Evolutionary conservation across 2,113 vertebrate genomes (phyloP), one percentile per base, ranked within the genome.

Genomic region (Paramisgurnus dabryanus): DNA sequence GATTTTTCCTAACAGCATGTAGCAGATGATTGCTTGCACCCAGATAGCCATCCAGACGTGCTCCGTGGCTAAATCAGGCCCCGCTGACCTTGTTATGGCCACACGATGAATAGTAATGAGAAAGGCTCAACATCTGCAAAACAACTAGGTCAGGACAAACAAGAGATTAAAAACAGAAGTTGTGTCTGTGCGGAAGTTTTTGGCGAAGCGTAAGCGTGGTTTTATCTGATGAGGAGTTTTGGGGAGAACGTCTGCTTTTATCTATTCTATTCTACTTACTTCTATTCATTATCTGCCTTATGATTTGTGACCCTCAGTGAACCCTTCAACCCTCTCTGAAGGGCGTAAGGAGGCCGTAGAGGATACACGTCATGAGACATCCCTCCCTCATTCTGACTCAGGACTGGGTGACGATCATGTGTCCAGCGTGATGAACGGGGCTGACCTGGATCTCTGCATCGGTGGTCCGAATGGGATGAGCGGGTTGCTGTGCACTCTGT

Each of bases 381-480:
- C 93, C 61, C 92, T 96, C 85, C 95, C 95, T 84, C 95, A 94
- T 87, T 94, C 94, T 2, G 96, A 98, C 89, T 97, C 96, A 1
- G 96, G 95, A 60, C 95, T 96, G 58, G 95, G 93, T 79, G 95
- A 97, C 53, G 96, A 98, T 75, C 95, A 95, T 73, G 89, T 94
- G 72, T 90, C 93, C 67, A 92, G 13, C 69, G 83, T 97, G 86
- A 91, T 96, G 41, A 97, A 97, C 67, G 97, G 96, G 39, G 93
- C 94, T 11, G 96, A 95, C 68, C 77, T 95, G 80, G 94, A 96
- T 74, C 86, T 91, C 13, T 87, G 89, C 27, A 67, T 34, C 0
- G 82, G 92, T 27, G 93, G 93, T 66, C 92, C 92, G 4, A 94
- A 95, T 18, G 91, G 92, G 68, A 91, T 95, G 93, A 94, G 93